A percentile compares a stretch with the other conserved stretches of the same genome.
phyloP scores from a whole-genome alignment of 2,888 invertebrate species.

The Salticus scenicus region DNA sequence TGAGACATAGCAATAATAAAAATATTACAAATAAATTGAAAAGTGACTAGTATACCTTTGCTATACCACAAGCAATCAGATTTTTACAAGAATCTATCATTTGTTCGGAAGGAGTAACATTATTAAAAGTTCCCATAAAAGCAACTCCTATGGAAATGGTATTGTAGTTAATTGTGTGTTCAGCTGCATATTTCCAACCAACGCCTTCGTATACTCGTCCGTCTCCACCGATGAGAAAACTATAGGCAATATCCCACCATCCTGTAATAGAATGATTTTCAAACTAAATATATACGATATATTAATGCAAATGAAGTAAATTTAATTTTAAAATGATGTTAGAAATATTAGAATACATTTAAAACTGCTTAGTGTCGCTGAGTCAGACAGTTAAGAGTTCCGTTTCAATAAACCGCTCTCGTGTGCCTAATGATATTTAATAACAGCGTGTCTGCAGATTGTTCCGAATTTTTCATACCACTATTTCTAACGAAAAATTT shows the following conservation, averaged over 20 bases:
- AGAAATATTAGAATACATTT: no score
- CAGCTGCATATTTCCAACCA: slow-evolving; percentile 73
- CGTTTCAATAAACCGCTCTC: no score
- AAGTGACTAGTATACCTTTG: slow-evolving; percentile 20
- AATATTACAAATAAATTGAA: no score
- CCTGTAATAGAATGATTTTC: slow-evolving; percentile 48
- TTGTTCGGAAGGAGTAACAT: background rate
- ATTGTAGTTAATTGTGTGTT: slow-evolving; percentile 72
- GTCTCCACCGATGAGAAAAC: slow-evolving; percentile 74
- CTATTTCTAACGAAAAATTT: no score
- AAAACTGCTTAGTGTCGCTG: no score
- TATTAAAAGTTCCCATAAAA: slow-evolving; percentile 41
- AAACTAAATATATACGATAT: no score
- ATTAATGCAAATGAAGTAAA: background rate
- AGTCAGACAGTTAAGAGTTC: no score
- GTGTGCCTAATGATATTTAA: no score
- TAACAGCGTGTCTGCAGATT: no score
- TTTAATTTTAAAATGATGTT: background rate
- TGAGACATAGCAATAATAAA: no score
- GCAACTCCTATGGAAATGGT: slow-evolving; percentile 45
- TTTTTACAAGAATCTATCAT: slow-evolving; percentile 19
- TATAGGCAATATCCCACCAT: slow-evolving; percentile 71
- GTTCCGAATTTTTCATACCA: no score
- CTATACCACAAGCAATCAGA: slow-evolving; percentile 36
- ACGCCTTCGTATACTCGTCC: slow-evolving; percentile 74